Evolutionary conservation across 2,888 invertebrate species (phyloP).

Genomic region (Acleris emargana): DNA sequence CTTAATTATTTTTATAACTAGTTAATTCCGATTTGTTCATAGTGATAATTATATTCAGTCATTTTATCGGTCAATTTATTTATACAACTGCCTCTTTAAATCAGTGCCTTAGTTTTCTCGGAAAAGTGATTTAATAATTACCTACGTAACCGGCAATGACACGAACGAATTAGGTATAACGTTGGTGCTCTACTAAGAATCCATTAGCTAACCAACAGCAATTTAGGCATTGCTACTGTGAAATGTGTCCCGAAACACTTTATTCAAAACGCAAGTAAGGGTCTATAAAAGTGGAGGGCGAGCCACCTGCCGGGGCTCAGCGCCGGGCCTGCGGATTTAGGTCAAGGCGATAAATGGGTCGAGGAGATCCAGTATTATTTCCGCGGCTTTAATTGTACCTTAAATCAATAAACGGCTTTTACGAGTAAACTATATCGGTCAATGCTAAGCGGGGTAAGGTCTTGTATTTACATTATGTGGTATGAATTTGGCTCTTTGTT

Average conservation of each 20-base stretch:
- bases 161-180: too few relatives aligned
- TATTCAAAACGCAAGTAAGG: neutral
- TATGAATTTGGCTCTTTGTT: too few relatives aligned
- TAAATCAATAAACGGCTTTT: conserved; percentile 47
- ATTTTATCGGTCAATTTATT: too few relatives aligned
- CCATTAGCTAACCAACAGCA: neutral
- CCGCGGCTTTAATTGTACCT: conserved; percentile 42
- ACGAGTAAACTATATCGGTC: neutral
- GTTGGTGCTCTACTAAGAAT: neutral
- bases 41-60: too few relatives aligned
- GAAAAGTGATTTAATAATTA: too few relatives aligned
- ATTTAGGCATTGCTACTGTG: neutral
- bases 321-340: conserved; percentile 48
- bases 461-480: neutral
- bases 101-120: too few relatives aligned
- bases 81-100: too few relatives aligned
- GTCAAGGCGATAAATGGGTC: conserved; percentile 65
- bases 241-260: neutral
- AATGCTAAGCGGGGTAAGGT: neutral
- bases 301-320: conserved; percentile 37
- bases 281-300: conserved; percentile 23
- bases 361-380: conserved; percentile 49
- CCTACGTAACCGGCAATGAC: too few relatives aligned
- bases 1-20: too few relatives aligned
- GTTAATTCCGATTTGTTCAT: too few relatives aligned